These are phyloP conservation scores for Apis mellifera DNA, from an alignment of 1,140 invertebrate species.

Conservation along the genomic window DNA sequence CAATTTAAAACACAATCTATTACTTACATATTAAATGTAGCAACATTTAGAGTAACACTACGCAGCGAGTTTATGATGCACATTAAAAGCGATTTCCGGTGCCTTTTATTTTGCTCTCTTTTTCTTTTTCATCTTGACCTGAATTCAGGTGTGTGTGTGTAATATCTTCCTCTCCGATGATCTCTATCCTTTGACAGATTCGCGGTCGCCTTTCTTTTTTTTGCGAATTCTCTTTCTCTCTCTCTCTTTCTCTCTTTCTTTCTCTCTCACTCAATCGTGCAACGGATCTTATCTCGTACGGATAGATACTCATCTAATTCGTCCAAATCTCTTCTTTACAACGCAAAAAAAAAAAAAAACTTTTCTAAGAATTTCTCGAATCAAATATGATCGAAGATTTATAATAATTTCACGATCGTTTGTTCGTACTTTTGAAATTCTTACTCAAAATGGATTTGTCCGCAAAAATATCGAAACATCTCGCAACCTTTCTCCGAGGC, in stretches of 20 bases:
- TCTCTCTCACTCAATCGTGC: neutral
- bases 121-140: neutral
- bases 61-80: constrained; percentile 66
- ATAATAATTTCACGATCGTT: neutral
- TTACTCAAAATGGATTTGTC: neutral
- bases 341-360: neutral
- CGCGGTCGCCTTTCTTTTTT: neutral
- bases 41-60: constrained; percentile 66
- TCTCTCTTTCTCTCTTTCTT: too few relatives aligned
- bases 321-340: neutral
- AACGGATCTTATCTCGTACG: neutral
- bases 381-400: neutral
- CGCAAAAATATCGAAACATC: constrained; percentile 3
- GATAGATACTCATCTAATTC: neutral
- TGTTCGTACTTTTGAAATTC: neutral
- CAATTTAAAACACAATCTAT: constrained; percentile 62
- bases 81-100: constrained; percentile 64
- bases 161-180: neutral
- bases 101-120: constrained; percentile 13
- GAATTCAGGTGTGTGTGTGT: neutral
- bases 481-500: neutral
- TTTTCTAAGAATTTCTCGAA: neutral
- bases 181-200: neutral
- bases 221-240: too few relatives aligned
- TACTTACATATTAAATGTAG: constrained; percentile 62